These are phyloP conservation scores for Calypte anna DNA, from an alignment of 2,113 vertebrate species.

Conservation along the genomic window DNA sequence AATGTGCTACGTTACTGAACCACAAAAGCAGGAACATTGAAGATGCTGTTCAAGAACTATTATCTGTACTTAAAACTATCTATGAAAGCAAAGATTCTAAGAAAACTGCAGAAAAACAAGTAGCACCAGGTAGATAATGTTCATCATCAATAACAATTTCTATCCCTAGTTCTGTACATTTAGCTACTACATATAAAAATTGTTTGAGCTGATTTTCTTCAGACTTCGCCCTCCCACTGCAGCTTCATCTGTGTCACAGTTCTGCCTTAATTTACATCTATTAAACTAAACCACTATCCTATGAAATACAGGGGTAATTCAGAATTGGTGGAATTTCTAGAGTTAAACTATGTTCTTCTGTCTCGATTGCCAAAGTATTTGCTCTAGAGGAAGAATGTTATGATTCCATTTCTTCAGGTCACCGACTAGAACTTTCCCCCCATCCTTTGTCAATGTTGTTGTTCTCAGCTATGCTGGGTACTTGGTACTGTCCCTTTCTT, in stretches of 20 bases:
- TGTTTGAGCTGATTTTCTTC: neutral
- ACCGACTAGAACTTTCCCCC: neutral
- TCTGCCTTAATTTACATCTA: neutral
- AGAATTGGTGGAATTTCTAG: neutral
- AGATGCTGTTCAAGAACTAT: slow-evolving; percentile 79
- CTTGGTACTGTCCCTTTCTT: neutral
- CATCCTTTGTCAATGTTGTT: neutral
- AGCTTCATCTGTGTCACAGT: neutral
- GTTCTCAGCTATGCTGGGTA: neutral
- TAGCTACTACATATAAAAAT: neutral
- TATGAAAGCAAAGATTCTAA: slow-evolving; percentile 67
- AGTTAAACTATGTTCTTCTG: neutral
- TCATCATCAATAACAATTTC: neutral
- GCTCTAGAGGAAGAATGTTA: neutral
- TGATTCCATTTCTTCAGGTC: neutral
- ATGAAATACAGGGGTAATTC: neutral
- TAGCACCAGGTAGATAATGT: slow-evolving; percentile 55
- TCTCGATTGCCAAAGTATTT: neutral
- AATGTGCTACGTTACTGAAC: slow-evolving; percentile 77
- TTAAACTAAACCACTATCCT: neutral
- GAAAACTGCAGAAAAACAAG: neutral
- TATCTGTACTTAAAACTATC: slow-evolving; percentile 74
- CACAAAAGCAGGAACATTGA: slow-evolving; percentile 78
- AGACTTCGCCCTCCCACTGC: neutral
- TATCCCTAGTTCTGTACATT: neutral